Base-by-base conservation (phyloP, 2,113 vertebrate genomes). In the Alethe castanea region DNA sequence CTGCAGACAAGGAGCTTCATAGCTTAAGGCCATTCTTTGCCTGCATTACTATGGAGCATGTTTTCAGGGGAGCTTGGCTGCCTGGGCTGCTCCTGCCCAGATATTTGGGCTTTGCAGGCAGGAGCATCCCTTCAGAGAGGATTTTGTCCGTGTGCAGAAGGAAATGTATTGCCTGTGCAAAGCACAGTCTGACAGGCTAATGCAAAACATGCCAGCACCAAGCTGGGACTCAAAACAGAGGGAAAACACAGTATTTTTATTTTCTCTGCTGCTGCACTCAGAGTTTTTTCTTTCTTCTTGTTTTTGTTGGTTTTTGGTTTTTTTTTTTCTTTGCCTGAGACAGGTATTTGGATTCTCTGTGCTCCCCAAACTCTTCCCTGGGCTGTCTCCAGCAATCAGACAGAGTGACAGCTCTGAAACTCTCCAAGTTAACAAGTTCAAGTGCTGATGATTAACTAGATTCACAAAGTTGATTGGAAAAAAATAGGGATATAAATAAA, bases 401-500 rank as follows among this genome's bases (percentile, higher is more conserved):
- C 74, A 44, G 95, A 97, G 88, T 97, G 97, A 96, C 97, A 95
- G 90, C 74, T 95, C 77, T 53, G 35, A 85, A 84, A 72, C 84
- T 91, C 96, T 96, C 89, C 66, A 78, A 85, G 97, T 96, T 97
- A 98, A 96, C 97, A 97, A 98, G 97, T 97, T 96, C 95, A 85
- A 96, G 93, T 84, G 85, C 95, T 94, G 92, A 96, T 96, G 97
- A 98, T 97, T 97, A 98, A 98, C 96, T 95, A 97, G 96, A 97
- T 96, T 98, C 97, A 95, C 96, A 95, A 97, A 97, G 97, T 96
- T 97, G 97, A 98, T 98, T 97, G 97, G 96, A 90, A 97, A 97
- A 97, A 98, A 97, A 97, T 96, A 90, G 78, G 83, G 97, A 96
- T 98, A 98, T 98, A 98, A 98, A 98, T 98, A 98, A 97, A 97